These are phyloP conservation scores for Eulemur coronatus DNA, from an alignment of 2,797 vertebrate species.

Conservation along the genomic window DNA sequence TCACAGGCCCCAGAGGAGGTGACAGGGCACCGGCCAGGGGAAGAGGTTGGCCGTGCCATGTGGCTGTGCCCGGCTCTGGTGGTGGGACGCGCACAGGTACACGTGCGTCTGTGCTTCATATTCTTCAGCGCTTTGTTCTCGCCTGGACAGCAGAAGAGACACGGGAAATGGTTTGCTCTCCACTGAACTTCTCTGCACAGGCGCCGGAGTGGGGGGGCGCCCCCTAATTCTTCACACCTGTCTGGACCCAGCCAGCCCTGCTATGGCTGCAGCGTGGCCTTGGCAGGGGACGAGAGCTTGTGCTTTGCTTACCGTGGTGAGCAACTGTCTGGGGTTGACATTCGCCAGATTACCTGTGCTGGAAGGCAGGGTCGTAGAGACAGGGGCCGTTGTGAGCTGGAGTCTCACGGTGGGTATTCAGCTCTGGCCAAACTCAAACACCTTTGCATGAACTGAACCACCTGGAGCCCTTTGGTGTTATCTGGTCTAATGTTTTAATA, in stretches of 20 bases:
- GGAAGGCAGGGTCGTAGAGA: not conserved
- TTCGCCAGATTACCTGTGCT: not conserved
- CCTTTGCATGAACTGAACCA: not conserved
- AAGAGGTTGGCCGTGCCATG: not conserved
- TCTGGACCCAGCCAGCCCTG: too few species aligned
- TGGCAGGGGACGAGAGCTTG: not conserved
- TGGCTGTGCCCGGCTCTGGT: not conserved
- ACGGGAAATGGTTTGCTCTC: not conserved
- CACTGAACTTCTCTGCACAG: not conserved
- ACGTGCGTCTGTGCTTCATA: not conserved
- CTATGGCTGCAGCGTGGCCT: not conserved
- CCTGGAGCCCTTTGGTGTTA: too few species aligned
- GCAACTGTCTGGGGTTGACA: not conserved
- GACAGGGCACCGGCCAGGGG: rapidly evolving
- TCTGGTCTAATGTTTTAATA: not conserved
- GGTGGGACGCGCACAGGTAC: too few species aligned
- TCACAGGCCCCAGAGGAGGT: not conserved
- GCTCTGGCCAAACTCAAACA: not conserved
- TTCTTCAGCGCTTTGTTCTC: not conserved
- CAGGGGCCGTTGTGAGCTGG: not conserved
- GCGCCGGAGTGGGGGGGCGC: not conserved
- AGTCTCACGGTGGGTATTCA: not conserved
- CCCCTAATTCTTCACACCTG: not conserved
- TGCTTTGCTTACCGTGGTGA: not conserved
- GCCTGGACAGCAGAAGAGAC: not conserved